Evolutionary conservation across 2,797 vertebrate genomes (phyloP).

Genomic region (Brachyrhaphis roseni): DNA sequence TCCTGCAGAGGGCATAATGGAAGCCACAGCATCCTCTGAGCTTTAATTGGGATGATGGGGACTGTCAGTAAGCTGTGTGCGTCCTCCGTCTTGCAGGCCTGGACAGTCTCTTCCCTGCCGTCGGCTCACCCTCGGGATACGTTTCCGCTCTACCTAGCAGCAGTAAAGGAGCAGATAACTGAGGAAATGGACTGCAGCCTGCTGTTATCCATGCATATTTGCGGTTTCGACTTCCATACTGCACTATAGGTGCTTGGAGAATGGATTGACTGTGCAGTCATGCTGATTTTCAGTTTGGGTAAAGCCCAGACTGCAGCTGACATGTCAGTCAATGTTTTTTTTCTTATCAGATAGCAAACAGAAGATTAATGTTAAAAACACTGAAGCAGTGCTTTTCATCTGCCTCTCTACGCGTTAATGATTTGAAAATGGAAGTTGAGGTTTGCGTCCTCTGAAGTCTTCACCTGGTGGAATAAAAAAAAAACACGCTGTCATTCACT

Average conservation of each 20-base stretch:
- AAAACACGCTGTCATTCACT: slow-evolving; percentile 60
- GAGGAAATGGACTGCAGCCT: slow-evolving; percentile 33
- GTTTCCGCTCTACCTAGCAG: slow-evolving; percentile 62
- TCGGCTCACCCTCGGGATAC: slow-evolving; percentile 40
- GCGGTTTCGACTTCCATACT: slow-evolving; percentile 32
- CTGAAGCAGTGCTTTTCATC: slow-evolving; percentile 23
- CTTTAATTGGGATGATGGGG: slow-evolving; percentile 53
- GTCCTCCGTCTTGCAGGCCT: slow-evolving; percentile 24
- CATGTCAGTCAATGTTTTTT: slow-evolving; percentile 45
- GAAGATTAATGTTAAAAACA: slow-evolving; percentile 24
- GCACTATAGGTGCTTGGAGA: slow-evolving; percentile 10
- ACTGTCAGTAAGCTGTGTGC: slow-evolving; percentile 42
- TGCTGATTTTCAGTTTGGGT: slow-evolving; percentile 25
- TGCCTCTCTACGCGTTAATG: slow-evolving; percentile 5
- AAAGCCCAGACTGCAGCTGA: slow-evolving; percentile 41
- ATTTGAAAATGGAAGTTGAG: slow-evolving; percentile 32
- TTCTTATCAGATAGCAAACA: slow-evolving; percentile 26
- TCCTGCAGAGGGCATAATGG: slow-evolving; percentile 39
- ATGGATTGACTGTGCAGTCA: slow-evolving; percentile 28
- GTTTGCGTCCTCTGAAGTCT: slow-evolving; percentile 48
- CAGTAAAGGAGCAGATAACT: slow-evolving; percentile 34
- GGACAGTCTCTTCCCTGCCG: slow-evolving; percentile 38
- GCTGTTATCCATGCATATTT: slow-evolving; percentile 47
- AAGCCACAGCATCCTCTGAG: slow-evolving; percentile 33
- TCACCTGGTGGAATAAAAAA: slow-evolving; percentile 21